These are phyloP conservation scores for Trachelus tabidus DNA, from an alignment of 2,888 invertebrate genomes.

Conservation along the genomic window DNA sequence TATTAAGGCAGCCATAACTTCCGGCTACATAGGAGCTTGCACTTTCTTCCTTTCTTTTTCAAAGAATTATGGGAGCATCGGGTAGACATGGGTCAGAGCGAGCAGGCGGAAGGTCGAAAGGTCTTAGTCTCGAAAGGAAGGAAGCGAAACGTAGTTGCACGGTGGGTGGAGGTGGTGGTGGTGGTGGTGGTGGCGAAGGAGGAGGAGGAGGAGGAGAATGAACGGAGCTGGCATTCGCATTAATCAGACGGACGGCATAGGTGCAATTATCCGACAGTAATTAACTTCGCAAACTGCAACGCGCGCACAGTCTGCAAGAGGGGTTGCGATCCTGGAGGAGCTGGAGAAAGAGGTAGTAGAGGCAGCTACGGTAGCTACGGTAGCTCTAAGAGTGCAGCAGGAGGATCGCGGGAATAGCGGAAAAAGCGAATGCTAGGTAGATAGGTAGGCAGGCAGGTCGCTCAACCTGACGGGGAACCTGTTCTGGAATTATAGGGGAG, in stretches of 20 bases:
- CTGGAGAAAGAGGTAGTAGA: background rate
- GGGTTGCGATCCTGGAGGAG: slow-evolving; percentile 25
- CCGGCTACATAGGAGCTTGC: background rate
- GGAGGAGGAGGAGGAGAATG: slow-evolving; percentile 11
- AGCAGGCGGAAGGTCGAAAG: background rate
- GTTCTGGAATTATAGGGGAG: slow-evolving; percentile 58
- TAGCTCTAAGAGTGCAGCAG: background rate
- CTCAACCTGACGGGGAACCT: slow-evolving; percentile 46
- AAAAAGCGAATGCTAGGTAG: slow-evolving; percentile 21
- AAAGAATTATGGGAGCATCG: background rate
- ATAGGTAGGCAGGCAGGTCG: slow-evolving; percentile 33
- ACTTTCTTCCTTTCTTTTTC: background rate
- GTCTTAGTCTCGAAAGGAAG: background rate
- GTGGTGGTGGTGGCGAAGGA: background rate
- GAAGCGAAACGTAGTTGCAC: background rate
- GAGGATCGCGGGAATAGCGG: slow-evolving; percentile 25
- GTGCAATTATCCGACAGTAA: slow-evolving; percentile 60
- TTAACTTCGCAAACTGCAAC: slow-evolving; percentile 57
- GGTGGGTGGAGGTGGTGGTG: background rate
- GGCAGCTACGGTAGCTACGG: too few species aligned
- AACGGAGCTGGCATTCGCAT: slow-evolving; percentile 25
- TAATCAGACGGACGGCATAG: slow-evolving; percentile 52
- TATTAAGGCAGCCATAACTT: background rate
- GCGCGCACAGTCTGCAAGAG: slow-evolving; percentile 39
- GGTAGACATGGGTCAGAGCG: background rate